These are phyloP conservation scores for Leptonema lineaticorne DNA, from an alignment of 1,140 invertebrate species.

Conservation along the genomic window DNA sequence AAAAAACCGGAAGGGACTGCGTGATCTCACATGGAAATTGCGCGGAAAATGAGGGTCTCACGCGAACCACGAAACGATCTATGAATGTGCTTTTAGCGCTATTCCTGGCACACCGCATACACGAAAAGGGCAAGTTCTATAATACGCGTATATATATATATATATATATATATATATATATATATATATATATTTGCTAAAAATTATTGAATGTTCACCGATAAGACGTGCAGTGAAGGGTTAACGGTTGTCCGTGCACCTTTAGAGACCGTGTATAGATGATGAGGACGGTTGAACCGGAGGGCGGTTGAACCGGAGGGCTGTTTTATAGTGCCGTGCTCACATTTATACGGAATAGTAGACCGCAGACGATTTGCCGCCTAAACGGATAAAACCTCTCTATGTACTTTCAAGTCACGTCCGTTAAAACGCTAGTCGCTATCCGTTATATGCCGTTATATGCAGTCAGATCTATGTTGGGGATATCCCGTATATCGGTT, in stretches of 20 bases:
- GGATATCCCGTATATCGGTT: neutral
- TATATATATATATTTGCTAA: too few species aligned
- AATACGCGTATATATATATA: too few species aligned
- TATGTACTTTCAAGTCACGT: constrained; percentile 36
- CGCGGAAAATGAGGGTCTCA: neutral
- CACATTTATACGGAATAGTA: neutral
- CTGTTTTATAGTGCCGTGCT: neutral
- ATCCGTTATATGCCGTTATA: constrained; percentile 36
- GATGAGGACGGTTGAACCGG: neutral
- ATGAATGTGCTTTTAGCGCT: too few species aligned
- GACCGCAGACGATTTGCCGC: constrained; percentile 39
- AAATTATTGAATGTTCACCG: constrained; percentile 1
- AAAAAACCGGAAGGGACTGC: neutral
- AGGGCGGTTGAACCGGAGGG: neutral
- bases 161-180: too few species aligned
- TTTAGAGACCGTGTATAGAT: neutral
- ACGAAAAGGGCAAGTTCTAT: too few species aligned
- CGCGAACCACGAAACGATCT: too few species aligned
- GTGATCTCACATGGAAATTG: neutral
- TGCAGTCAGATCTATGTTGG: neutral
- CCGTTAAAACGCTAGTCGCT: constrained; percentile 37
- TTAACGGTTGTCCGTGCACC: constrained; percentile 7
- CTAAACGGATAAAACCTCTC: constrained; percentile 37
- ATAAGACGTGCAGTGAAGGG: constrained; percentile 22
- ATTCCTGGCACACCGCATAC: too few species aligned